Evolutionary conservation across 2,797 vertebrate genomes (phyloP).

Genomic region (Delichon dasypus): DNA sequence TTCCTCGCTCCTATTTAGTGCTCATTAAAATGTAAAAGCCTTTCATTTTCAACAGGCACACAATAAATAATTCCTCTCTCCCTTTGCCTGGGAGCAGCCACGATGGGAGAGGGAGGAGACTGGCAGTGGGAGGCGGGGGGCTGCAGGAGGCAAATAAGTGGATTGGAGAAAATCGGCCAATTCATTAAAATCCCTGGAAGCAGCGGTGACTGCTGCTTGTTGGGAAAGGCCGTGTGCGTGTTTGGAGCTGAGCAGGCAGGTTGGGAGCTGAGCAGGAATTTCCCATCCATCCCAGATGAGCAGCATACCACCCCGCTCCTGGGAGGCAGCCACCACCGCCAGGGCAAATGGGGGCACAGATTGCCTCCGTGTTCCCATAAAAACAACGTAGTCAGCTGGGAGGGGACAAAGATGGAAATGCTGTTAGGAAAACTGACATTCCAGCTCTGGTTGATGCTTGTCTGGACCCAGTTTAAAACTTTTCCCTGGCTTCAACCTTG

Average conservation of each 20-base stretch:
- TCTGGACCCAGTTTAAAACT: background rate
- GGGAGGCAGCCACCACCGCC: fast-evolving
- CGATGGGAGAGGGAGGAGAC: slow-evolving; percentile 60
- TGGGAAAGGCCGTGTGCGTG: background rate
- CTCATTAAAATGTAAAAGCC: slow-evolving; percentile 90
- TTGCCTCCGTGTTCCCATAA: background rate
- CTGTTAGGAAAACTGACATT: background rate
- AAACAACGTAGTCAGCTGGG: fast-evolving
- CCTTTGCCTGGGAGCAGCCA: slow-evolving; percentile 61
- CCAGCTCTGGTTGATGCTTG: background rate
- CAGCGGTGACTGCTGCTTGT: background rate
- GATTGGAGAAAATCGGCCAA: slow-evolving; percentile 20
- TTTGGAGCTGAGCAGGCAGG: slow-evolving; percentile 7
- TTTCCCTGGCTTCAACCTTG: background rate
- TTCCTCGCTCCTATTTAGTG: slow-evolving; percentile 86
- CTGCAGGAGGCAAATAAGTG: slow-evolving; percentile 39
- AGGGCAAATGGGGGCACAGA: background rate
- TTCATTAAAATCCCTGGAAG: slow-evolving; percentile 50
- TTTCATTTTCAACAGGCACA: slow-evolving; percentile 83
- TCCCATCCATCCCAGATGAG: background rate
- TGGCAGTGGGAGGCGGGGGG: background rate
- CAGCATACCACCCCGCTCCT: fast-evolving
- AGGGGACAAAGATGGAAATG: background rate
- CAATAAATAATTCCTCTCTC: slow-evolving; percentile 83
- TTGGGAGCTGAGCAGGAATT: background rate